These are phyloP conservation scores for Sisor rabdophorus DNA, from an alignment of 2,113 vertebrate species.

Conservation along the genomic window DNA sequence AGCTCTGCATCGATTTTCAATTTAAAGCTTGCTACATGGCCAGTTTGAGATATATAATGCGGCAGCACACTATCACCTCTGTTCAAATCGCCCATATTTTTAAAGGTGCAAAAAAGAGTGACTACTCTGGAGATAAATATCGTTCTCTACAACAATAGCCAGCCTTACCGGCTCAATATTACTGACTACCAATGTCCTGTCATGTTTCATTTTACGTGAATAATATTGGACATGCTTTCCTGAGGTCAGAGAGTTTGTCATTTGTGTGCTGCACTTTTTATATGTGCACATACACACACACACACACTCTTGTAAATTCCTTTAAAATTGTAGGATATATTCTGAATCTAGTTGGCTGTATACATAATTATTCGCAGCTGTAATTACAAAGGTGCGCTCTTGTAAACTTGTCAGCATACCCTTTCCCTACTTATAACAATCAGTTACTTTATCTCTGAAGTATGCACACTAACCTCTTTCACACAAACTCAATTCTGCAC, in stretches of 20 bases:
- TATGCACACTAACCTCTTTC: constrained; percentile 50
- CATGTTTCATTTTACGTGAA: background rate
- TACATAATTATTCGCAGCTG: constrained; percentile 63
- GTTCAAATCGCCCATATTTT: constrained; percentile 46
- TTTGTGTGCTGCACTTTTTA: constrained; percentile 11
- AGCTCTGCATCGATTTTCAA: constrained; percentile 59
- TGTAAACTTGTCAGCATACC: constrained; percentile 65
- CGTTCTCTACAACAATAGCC: background rate
- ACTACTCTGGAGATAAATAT: background rate
- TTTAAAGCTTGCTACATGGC: constrained; percentile 43
- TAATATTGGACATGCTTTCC: constrained; percentile 1
- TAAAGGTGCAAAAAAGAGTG: constrained; percentile 1
- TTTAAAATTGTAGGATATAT: constrained; percentile 54
- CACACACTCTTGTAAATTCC: constrained; percentile 62
- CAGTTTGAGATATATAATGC: constrained; percentile 46
- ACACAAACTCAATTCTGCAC: background rate
- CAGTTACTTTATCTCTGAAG: constrained; percentile 55
- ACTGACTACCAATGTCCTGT: background rate
- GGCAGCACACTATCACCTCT: constrained; percentile 43
- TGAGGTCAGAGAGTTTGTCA: constrained; percentile 54
- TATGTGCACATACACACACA: constrained; percentile 8
- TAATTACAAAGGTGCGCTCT: constrained; percentile 70
- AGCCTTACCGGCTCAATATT: background rate
- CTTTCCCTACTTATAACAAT: constrained; percentile 55
- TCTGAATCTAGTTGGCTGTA: constrained; percentile 55